These are phyloP conservation scores for Spheniscus mendiculus DNA, from an alignment of 2,113 vertebrate genomes.

Conservation along the genomic window DNA sequence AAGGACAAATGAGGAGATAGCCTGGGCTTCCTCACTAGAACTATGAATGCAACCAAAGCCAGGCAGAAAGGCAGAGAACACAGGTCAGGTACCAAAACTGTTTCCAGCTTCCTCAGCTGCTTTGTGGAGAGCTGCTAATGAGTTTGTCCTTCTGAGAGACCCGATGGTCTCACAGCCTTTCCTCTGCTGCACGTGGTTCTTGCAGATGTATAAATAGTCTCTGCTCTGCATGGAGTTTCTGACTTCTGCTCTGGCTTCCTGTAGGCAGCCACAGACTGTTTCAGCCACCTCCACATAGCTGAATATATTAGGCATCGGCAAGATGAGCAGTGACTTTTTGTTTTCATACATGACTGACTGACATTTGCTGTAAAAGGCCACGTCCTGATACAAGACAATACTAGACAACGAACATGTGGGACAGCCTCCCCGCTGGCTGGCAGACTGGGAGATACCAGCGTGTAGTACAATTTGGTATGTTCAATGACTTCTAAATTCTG, in stretches of 20 bases:
- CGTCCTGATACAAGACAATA: neutral
- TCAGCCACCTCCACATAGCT: neutral
- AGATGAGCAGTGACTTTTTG: neutral
- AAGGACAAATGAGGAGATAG: neutral
- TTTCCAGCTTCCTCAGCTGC: neutral
- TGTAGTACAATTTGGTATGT: neutral
- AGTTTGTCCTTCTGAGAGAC: neutral
- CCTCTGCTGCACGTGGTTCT: fast-evolving
- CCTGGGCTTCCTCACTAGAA: neutral
- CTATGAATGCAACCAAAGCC: neutral
- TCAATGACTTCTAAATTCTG: neutral
- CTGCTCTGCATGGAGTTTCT: neutral
- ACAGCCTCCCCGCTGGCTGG: neutral
- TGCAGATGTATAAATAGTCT: neutral
- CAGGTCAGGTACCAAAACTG: neutral
- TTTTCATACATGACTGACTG: neutral
- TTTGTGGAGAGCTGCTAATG: neutral
- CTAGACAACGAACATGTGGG: fast-evolving
- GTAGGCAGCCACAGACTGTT: neutral
- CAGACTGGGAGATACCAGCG: neutral
- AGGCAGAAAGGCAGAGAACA: neutral
- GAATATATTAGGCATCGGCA: neutral
- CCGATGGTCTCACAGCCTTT: neutral
- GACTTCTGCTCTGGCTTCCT: neutral
- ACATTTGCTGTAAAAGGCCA: neutral